These are phyloP conservation scores for Felis catus DNA, from an alignment of 2,113 vertebrate genomes.

Conservation along the genomic window DNA sequence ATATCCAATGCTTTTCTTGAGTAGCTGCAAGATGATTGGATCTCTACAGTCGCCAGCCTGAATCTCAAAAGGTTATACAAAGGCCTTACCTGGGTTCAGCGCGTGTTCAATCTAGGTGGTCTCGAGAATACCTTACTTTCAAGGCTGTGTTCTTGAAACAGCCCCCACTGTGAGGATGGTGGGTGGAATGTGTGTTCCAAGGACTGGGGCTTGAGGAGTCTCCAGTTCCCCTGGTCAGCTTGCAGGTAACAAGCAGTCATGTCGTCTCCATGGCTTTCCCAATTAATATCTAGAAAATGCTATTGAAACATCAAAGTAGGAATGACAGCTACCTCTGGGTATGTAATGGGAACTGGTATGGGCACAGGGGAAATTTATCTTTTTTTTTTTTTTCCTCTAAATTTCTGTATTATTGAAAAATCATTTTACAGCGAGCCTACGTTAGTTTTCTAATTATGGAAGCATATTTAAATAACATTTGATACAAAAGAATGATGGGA, in stretches of 20 bases:
- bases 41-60: neutral
- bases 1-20: neutral
- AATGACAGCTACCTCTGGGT: neutral
- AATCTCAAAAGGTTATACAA: neutral
- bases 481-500: neutral
- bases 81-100: neutral
- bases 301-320: neutral
- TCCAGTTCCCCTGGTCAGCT: neutral
- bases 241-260: neutral
- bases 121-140: neutral
- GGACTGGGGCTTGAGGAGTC: too few species aligned
- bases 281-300: neutral
- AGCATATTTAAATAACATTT: neutral
- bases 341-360: neutral
- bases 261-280: neutral
- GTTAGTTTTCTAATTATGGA: neutral
- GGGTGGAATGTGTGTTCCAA: neutral
- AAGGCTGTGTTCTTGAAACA: neutral
- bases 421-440: neutral
- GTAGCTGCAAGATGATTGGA: neutral
- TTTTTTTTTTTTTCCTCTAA: neutral
- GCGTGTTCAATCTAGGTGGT: fast-evolving
- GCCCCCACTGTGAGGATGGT: neutral
- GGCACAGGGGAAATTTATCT: neutral
- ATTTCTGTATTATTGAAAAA: neutral